Base-by-base conservation (phyloP, 1,140 invertebrate species). In the Lethocerus indicus region DNA sequence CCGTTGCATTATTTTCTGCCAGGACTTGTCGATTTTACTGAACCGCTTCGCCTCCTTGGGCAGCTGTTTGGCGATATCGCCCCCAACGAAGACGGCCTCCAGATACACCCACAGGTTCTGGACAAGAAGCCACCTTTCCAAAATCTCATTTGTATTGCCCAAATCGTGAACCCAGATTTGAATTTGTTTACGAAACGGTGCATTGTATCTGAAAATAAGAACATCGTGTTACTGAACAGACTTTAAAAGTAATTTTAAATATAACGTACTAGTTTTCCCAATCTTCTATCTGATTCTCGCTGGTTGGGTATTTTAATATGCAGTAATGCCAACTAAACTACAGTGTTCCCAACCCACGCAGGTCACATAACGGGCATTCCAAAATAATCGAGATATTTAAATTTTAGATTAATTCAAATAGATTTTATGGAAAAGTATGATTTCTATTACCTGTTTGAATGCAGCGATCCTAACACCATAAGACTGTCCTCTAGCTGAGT, bases 91-190 rank as follows among this genome's bases (percentile, higher is more conserved):
- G 2, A 98, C 93, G 1, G 92, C 93, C 64, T 98, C 93, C 9
- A 98, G 66, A 64, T 97, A 97, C 0, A 96, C 91, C 93, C 93
- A 97, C 77, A 97, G 85, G 63, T 97, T 97, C 67, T 97, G 93
- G 0, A 96, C 92, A 2, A 92, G 72, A 18, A 98, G 70, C 93
- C 93, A 97, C 49, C 90, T 74, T 67, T 96, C 92, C 37, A 97
- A 69, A 56, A 97, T 92, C 66, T 98, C 93, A 62, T 94, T 94
- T 0, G 92, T 95, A 58, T 92, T 95, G 14, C 90, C 90, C 37
- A 98, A 65, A 64, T 97, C 90, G 49, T 80, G 77, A 1, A 96
- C 79, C 92, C 92, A 98, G 57, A 87, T 82, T 62, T 94, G 89
- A 57, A 98, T 96, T 66, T 95, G 86, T 61, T 92, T 94, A 54